Evolutionary conservation across 2,113 vertebrate genomes (phyloP).

Genomic region (Epinephelus fuscoguttatus): DNA sequence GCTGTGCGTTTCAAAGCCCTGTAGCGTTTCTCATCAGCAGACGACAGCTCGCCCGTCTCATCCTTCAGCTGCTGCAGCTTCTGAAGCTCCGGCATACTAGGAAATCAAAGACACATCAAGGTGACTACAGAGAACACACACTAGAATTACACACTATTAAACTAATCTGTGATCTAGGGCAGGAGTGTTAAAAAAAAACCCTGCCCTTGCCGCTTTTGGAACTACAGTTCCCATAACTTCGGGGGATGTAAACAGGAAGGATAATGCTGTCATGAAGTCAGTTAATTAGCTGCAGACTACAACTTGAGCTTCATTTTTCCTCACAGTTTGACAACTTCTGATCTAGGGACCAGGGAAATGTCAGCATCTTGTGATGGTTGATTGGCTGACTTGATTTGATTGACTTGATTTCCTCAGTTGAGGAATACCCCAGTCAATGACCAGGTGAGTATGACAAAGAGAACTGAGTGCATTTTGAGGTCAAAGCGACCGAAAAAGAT

Average conservation of each 20-base stretch:
- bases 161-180: background rate
- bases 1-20: slow-evolving; percentile 96
- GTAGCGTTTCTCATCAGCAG: slow-evolving; percentile 97
- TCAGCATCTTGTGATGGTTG: no score
- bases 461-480: background rate
- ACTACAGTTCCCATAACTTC: background rate
- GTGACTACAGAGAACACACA: background rate
- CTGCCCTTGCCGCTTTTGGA: background rate
- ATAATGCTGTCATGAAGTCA: background rate
- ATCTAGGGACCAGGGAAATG: background rate
- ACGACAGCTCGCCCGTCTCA: slow-evolving; percentile 97
- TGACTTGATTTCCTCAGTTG: background rate
- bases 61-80: slow-evolving; percentile 99
- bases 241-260: background rate
- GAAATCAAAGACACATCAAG: background rate
- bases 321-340: background rate
- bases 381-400: no score
- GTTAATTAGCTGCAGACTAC: background rate
- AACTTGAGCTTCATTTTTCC: no score
- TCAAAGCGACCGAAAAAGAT: background rate
- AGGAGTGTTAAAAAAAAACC: background rate
- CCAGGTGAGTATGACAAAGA: background rate
- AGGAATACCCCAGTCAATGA: background rate
- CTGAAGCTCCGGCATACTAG: slow-evolving; percentile 97
- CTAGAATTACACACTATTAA: background rate